Evolutionary conservation across 2,888 invertebrate genomes (phyloP).

Genomic region (Pseudeuparius sepicola): DNA sequence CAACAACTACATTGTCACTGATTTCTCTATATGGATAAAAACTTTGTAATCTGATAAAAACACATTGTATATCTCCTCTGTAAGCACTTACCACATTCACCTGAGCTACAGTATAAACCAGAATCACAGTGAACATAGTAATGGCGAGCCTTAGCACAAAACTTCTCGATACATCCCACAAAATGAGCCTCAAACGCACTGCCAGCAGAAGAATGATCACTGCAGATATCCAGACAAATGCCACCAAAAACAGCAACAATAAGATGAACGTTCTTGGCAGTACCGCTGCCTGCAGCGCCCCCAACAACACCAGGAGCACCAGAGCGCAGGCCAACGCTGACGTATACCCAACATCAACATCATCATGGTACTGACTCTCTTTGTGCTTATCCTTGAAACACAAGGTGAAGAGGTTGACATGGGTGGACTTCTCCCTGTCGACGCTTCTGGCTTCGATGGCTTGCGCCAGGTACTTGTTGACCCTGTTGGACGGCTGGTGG

Average conservation of each 20-base stretch:
- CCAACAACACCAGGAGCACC: slow-evolving; percentile 61
- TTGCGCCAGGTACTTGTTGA: slow-evolving; percentile 85
- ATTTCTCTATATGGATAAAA: too few species aligned
- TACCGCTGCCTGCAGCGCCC: slow-evolving; percentile 69
- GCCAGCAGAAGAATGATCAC: slow-evolving; percentile 77
- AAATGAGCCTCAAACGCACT: slow-evolving; percentile 71
- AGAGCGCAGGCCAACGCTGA: slow-evolving; percentile 71
- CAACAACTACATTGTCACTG: too few species aligned
- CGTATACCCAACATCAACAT: slow-evolving; percentile 77
- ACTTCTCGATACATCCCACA: slow-evolving; percentile 78
- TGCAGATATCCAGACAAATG: slow-evolving; percentile 84
- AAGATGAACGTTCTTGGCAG: slow-evolving; percentile 78
- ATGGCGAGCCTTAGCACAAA: slow-evolving; percentile 75
- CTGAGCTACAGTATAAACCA: slow-evolving; percentile 83
- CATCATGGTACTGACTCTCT: slow-evolving; percentile 80
- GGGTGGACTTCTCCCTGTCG: slow-evolving; percentile 80
- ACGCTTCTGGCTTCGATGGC: slow-evolving; percentile 86
- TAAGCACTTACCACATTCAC: slow-evolving; percentile 90
- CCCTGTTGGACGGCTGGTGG: slow-evolving; percentile 82
- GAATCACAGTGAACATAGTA: slow-evolving; percentile 75
- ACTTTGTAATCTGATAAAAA: too few species aligned
- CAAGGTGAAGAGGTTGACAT: slow-evolving; percentile 76
- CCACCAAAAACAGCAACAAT: slow-evolving; percentile 73
- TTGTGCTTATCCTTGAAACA: slow-evolving; percentile 78
- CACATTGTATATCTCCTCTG: too few species aligned